Conservation (phyloP, 2,888 invertebrate genomes). For the Acleris sparsana region DNA sequence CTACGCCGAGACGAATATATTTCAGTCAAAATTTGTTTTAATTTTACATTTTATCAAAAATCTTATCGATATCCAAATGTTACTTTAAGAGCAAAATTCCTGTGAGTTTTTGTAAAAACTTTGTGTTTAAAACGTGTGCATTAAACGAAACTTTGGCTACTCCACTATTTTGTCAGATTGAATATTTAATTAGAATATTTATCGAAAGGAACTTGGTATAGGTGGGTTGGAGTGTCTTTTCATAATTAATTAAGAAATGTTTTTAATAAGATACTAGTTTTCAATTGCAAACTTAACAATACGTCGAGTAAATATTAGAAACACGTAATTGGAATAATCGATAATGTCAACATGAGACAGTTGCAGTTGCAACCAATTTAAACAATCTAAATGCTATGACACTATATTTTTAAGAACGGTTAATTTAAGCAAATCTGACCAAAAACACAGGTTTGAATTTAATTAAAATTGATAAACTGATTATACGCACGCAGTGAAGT, state of each 20-base stretch:
- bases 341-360: background rate
- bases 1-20: slow-evolving; percentile 77
- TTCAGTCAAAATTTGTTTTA: slow-evolving; percentile 80
- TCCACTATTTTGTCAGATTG: slow-evolving; percentile 7
- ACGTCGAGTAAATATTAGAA: slow-evolving; percentile 13
- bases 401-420: background rate
- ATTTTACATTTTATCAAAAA: slow-evolving; percentile 69
- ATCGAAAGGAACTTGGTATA: slow-evolving; percentile 27
- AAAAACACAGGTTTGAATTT: slow-evolving; percentile 52
- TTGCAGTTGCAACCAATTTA: no score
- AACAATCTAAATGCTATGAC: background rate
- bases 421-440: background rate
- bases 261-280: slow-evolving; percentile 8
- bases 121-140: slow-evolving; percentile 9
- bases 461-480: slow-evolving; percentile 37
- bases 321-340: background rate
- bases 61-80: slow-evolving; percentile 56
- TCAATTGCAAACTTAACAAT: slow-evolving; percentile 1
- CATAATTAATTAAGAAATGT: background rate
- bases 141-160: slow-evolving; percentile 14
- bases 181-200: slow-evolving; percentile 20
- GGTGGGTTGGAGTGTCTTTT: slow-evolving; percentile 32
- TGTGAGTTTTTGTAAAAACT: slow-evolving; percentile 31
- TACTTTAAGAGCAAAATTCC: slow-evolving; percentile 30
- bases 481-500: slow-evolving; percentile 60